Evolutionary conservation across 2,888 invertebrate genomes (phyloP).

Genomic region (Boloria selene): DNA sequence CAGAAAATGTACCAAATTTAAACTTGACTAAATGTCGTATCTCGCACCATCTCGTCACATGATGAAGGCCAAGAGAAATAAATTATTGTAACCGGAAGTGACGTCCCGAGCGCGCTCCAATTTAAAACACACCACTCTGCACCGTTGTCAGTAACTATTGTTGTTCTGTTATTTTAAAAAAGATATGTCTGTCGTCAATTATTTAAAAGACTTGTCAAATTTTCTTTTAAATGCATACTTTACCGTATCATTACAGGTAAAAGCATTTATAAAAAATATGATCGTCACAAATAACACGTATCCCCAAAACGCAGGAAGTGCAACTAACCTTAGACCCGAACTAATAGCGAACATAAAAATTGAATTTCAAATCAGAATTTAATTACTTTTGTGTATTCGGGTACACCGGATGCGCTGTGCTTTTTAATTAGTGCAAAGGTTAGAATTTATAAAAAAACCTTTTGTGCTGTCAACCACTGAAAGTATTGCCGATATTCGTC

Average conservation of each 20-base stretch:
- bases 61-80: constrained; percentile 76
- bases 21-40: constrained; percentile 69
- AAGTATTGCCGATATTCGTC: constrained; percentile 26
- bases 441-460: constrained; percentile 44
- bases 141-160: constrained; percentile 48
- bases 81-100: constrained; percentile 81
- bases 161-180: constrained; percentile 43
- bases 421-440: constrained; percentile 78
- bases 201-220: constrained; percentile 36
- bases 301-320: constrained; percentile 67
- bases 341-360: constrained; percentile 64
- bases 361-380: constrained; percentile 73
- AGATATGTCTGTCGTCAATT: constrained; percentile 22
- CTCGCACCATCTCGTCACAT: constrained; percentile 73
- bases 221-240: constrained; percentile 50
- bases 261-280: constrained; percentile 52
- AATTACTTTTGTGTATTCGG: constrained; percentile 67
- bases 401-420: constrained; percentile 66
- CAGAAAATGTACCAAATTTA: constrained; percentile 72
- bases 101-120: constrained; percentile 75
- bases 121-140: constrained; percentile 67
- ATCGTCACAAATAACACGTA: constrained; percentile 57
- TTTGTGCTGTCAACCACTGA: constrained; percentile 46
- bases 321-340: constrained; percentile 58
- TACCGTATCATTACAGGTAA: constrained; percentile 42